Evolutionary conservation across 2,888 invertebrate species (phyloP), one percentile per base, ranked within the genome.

Genomic region (Caenorhabditis sp.): DNA sequence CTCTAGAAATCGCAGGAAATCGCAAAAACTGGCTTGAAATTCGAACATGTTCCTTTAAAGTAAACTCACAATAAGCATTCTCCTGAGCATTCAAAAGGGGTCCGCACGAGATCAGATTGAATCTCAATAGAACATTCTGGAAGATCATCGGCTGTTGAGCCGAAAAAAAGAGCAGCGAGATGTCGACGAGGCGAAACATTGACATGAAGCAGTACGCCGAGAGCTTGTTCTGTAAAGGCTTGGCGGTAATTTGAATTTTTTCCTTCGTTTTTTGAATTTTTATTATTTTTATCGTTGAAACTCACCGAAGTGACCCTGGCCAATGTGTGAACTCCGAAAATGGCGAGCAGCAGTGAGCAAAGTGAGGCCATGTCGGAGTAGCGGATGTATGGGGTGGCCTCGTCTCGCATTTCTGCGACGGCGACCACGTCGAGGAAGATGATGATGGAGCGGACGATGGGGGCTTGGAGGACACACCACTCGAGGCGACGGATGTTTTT

Each of bases 121-220:
- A 91, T 14, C 89, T 82, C 28, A 89, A 86, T 14, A 89, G 82
- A 28, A 91, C 85, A 59, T 91, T 91, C 68, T 91, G 90, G 84
- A 91, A 91, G 35, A 91, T 85, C 75, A 91, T 88, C 31, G 91
- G 91, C 66, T 91, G 91, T 79, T 91, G 91, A 31, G 91, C 91
- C 8, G 91, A 89, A 82, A 90, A 91, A 80, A 91, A 90, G 61
- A 91, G 85, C 56, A 91, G 82, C 14, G 90, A 89, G 14, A 91
- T 77, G 72, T 91, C 91, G 58, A 91, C 91, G 47, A 91, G 79
- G 7, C 91, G 89, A 85, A 91, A 91, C 61, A 91, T 89, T n/a
- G 90, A 89, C 87, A 89, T 90, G 87, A 91, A 91, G 44, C 90
- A 90, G 76, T 88, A 91, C 22, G 84, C 80, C n/a, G 89, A 87